Conservation (phyloP, 2,797 vertebrate genomes). For the Synaphobranchus kaupii region DNA sequence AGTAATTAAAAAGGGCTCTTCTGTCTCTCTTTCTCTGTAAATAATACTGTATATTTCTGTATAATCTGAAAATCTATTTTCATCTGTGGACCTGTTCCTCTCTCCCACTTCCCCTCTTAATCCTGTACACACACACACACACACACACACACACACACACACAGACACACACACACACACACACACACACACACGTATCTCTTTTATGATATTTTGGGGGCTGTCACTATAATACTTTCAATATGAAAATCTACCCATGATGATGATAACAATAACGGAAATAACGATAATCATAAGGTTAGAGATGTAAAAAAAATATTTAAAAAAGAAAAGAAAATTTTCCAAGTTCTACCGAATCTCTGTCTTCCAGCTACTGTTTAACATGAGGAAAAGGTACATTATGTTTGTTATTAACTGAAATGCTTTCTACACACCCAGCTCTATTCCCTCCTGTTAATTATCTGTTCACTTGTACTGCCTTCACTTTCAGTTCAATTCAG, state of each 20-base stretch:
- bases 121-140: neutral
- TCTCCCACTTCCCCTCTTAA: neutral
- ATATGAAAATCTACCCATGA: constrained; percentile 37
- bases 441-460: constrained; percentile 40
- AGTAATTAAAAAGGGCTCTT: constrained; percentile 76
- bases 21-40: constrained; percentile 50
- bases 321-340: constrained; percentile 54
- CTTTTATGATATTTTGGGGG: neutral
- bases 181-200: neutral
- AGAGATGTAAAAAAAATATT: constrained; percentile 62
- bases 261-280: constrained; percentile 75
- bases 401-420: constrained; percentile 68
- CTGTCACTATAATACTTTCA: constrained; percentile 35
- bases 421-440: constrained; percentile 76
- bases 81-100: constrained; percentile 20
- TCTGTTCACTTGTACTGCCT: neutral
- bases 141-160: neutral
- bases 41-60: constrained; percentile 20
- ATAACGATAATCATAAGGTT: constrained; percentile 68
- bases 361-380: constrained; percentile 82
- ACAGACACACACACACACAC: neutral
- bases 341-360: constrained; percentile 80
- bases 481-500: neutral
- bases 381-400: constrained; percentile 62
- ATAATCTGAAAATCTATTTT: constrained; percentile 33